These are phyloP conservation scores for Cephalopachus bancanus DNA, from an alignment of 2,797 vertebrate species.

Conservation along the genomic window DNA sequence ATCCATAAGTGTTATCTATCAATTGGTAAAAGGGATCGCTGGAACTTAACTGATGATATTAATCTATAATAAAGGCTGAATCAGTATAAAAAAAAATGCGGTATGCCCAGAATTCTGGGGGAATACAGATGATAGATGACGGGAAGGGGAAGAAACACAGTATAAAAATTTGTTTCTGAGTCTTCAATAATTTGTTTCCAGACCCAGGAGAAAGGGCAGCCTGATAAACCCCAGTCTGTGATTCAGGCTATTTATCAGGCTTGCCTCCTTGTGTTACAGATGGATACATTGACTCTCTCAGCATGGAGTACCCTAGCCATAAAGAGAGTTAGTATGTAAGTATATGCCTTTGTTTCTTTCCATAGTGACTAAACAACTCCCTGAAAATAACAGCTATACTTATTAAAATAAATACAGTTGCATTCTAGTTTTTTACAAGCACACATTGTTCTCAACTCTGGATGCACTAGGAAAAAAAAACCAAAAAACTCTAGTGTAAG, in stretches of 20 bases:
- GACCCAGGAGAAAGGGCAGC: not conserved
- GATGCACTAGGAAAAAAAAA: not conserved
- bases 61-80: not conserved
- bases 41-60: conserved; percentile 47
- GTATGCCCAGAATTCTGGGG: not conserved
- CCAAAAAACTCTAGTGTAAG: not conserved
- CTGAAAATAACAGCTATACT: conserved; percentile 30
- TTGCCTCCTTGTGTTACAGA: not conserved
- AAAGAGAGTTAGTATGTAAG: conserved; percentile 1
- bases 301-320: not conserved
- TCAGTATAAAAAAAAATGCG: conserved; percentile 20
- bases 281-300: not conserved
- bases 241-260: not conserved
- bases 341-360: conserved; percentile 6
- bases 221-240: not conserved
- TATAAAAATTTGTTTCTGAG: not conserved
- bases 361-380: conserved; percentile 7
- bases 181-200: not conserved
- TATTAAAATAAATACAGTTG: conserved; percentile 55
- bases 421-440: conserved; percentile 52
- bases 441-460: not conserved
- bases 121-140: not conserved
- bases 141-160: not conserved
- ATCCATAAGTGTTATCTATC: not conserved
- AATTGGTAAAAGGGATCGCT: conserved; percentile 31